Evolutionary conservation across 1,140 invertebrate species (phyloP).

Genomic region (Phenacoccus solenopsis): DNA sequence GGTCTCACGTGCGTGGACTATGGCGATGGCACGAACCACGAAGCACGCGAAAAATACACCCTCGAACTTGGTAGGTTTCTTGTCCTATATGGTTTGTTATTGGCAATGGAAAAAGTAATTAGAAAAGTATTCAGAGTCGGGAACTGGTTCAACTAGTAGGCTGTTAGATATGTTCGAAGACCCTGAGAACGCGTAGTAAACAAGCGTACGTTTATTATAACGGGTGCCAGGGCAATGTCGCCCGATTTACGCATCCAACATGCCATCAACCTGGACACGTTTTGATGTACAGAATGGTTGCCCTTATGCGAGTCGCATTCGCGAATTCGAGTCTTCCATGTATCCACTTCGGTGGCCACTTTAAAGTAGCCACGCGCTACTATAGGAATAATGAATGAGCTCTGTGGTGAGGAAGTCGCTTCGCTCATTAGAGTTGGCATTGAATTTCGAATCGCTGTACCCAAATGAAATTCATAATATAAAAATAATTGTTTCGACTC

Average conservation of each 20-base stretch:
- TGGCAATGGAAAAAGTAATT: slow-evolving; percentile 2
- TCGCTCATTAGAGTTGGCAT: not conserved
- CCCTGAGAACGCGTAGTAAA: not conserved
- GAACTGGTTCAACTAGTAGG: not conserved
- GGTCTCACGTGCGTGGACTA: too few species aligned
- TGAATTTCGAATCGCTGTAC: not conserved
- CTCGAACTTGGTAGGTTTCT: not conserved
- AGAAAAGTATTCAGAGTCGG: not conserved
- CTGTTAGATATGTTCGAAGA: not conserved
- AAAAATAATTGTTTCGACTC: not conserved
- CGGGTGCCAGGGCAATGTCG: not conserved
- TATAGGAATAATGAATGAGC: too few species aligned
- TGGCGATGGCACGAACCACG: too few species aligned
- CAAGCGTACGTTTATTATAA: not conserved
- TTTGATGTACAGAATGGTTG: too few species aligned
- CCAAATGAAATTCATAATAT: not conserved
- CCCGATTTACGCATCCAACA: not conserved
- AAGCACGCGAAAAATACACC: too few species aligned
- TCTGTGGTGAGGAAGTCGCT: too few species aligned
- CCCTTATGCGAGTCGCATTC: too few species aligned
- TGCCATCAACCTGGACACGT: too few species aligned
- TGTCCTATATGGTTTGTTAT: not conserved
- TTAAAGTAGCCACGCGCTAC: too few species aligned
- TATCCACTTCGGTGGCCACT: too few species aligned
- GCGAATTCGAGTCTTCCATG: too few species aligned